These are phyloP conservation scores for Salmo trutta DNA, from an alignment of 2,797 vertebrate species.

Conservation along the genomic window DNA sequence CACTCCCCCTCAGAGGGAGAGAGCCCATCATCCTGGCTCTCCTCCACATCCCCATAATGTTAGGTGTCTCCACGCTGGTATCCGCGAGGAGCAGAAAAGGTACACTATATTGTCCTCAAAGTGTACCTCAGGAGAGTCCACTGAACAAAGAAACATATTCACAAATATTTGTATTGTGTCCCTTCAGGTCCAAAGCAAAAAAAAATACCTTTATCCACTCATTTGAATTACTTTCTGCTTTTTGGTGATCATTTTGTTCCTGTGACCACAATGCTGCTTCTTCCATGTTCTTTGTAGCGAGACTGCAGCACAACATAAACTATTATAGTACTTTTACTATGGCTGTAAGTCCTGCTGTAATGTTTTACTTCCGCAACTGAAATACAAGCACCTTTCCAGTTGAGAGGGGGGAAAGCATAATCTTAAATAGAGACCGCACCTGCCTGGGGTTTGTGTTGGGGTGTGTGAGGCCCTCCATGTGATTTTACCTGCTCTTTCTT, in stretches of 20 bases:
- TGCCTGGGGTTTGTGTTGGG: background rate
- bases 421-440: conserved; percentile 5
- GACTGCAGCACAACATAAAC: background rate
- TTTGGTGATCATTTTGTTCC: too few species aligned
- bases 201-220: background rate
- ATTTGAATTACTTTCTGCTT: background rate
- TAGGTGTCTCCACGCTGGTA: conserved; percentile 19
- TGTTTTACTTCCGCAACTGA: background rate
- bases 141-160: background rate
- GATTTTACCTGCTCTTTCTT: background rate
- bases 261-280: too few species aligned
- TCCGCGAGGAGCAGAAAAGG: conserved; percentile 6
- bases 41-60: background rate
- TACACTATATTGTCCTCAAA: background rate
- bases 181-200: background rate
- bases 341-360: background rate
- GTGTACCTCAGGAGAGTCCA: background rate
- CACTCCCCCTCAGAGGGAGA: conserved; percentile 67
- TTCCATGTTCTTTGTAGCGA: background rate
- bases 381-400: background rate
- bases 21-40: conserved; percentile 63
- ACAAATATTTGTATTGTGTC: background rate
- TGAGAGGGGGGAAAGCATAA: background rate
- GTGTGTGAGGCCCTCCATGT: too few species aligned
- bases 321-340: background rate